These are phyloP conservation scores for Alethe castanea DNA, from an alignment of 2,113 vertebrate genomes.

Conservation along the genomic window DNA sequence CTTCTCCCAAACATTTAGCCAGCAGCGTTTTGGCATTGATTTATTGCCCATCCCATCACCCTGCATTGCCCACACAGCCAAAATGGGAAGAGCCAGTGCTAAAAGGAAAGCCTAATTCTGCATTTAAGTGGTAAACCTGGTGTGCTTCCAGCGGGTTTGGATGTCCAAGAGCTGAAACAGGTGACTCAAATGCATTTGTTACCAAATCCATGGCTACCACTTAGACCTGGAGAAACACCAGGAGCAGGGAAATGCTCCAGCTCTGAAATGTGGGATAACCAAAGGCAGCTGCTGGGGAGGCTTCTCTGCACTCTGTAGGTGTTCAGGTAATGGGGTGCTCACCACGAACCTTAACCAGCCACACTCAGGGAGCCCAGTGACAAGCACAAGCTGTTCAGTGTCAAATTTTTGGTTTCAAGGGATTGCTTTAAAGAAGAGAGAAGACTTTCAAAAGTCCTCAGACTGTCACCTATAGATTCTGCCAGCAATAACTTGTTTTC, in stretches of 20 bases:
- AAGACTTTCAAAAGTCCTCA: not conserved
- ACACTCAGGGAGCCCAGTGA: fast-evolving
- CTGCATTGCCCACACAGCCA: fast-evolving
- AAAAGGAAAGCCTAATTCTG: not conserved
- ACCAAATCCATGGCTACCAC: not conserved
- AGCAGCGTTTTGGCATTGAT: not conserved
- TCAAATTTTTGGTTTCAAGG: not conserved
- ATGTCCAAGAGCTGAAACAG: not conserved
- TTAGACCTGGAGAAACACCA: not conserved
- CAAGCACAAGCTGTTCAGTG: not conserved
- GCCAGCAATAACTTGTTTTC: not conserved
- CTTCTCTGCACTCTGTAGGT: not conserved
- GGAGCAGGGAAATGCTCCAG: not conserved
- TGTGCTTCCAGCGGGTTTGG: not conserved
- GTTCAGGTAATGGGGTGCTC: not conserved
- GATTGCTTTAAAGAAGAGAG: not conserved
- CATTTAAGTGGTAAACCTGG: not conserved
- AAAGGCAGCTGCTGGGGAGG: not conserved
- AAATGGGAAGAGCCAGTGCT: not conserved
- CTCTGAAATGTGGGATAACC: not conserved
- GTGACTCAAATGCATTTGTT: fast-evolving
- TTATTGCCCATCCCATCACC: not conserved
- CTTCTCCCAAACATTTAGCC: not conserved
- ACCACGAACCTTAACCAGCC: not conserved
- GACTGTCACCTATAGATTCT: not conserved